phyloP scores from a whole-genome alignment of 2,113 vertebrate genomes.

The Gadus macrocephalus region DNA sequence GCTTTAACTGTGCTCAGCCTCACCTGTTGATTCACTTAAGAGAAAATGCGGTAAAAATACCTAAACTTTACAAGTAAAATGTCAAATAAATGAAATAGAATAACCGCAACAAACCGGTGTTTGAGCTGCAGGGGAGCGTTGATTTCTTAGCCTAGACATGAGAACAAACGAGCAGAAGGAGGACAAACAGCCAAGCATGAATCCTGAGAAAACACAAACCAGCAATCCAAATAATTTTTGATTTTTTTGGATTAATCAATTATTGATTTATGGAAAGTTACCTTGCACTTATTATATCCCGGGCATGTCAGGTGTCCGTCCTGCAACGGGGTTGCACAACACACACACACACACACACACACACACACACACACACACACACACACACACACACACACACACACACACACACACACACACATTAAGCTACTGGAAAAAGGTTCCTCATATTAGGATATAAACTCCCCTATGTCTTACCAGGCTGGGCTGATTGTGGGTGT shows the following conservation, averaged over 20 bases:
- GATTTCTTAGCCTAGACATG: slow-evolving; percentile 3
- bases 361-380: too few relatives aligned
- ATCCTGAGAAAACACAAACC: too few relatives aligned
- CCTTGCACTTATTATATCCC: slow-evolving; percentile 5
- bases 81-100: neutral
- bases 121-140: slow-evolving; percentile 16
- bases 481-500: too few relatives aligned
- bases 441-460: too few relatives aligned
- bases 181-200: too few relatives aligned
- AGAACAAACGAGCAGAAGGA: too few relatives aligned
- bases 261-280: neutral
- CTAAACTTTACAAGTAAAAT: neutral
- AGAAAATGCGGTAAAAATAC: neutral
- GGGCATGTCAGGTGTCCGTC: slow-evolving; percentile 30
- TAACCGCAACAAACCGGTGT: slow-evolving; percentile 18
- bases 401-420: too few relatives aligned
- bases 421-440: too few relatives aligned
- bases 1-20: too few relatives aligned
- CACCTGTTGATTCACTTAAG: neutral
- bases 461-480: too few relatives aligned
- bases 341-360: neutral
- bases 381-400: too few relatives aligned
- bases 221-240: neutral
- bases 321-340: slow-evolving; percentile 18
- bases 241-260: too few relatives aligned